Conservation (phyloP, 2,888 invertebrate genomes). For the Drosophila diplacantha region DNA sequence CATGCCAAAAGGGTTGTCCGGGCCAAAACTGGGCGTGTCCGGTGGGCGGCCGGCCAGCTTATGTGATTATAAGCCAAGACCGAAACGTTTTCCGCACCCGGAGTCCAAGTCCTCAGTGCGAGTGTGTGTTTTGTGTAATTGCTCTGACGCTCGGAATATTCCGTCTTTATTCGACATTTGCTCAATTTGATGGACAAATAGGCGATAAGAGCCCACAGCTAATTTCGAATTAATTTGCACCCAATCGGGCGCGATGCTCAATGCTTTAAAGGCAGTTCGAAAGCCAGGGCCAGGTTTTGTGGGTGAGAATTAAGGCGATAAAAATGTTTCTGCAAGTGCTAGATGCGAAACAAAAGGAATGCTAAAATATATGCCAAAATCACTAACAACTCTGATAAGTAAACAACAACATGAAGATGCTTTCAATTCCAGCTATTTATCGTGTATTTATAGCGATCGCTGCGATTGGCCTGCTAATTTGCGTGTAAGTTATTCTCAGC, state of each 20-base stretch:
- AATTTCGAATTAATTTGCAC: conserved; percentile 56
- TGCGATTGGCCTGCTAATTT: conserved; percentile 26
- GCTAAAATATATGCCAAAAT: conserved; percentile 13
- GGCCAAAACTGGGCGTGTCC: conserved; percentile 30
- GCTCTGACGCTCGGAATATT: conserved; percentile 31
- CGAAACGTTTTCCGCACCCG: conserved; percentile 16
- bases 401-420: conserved; percentile 27
- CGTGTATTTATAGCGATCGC: conserved; percentile 31
- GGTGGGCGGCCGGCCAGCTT: conserved; percentile 28
- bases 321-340: conserved; percentile 31
- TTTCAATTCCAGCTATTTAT: conserved; percentile 31
- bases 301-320: conserved; percentile 22
- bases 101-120: not conserved
- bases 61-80: conserved; percentile 32
- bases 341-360: conserved; percentile 31
- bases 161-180: conserved; percentile 23
- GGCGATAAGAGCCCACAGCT: conserved; percentile 26
- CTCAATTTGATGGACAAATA: conserved; percentile 29
- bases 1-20: conserved; percentile 17
- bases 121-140: conserved; percentile 21
- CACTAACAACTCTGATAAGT: conserved; percentile 40
- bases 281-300: not conserved
- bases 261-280: conserved; percentile 15
- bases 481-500: conserved; percentile 22
- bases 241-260: conserved; percentile 25